Base-by-base conservation (phyloP, 2,797 vertebrate genomes). In the Chelon auratus region DNA sequence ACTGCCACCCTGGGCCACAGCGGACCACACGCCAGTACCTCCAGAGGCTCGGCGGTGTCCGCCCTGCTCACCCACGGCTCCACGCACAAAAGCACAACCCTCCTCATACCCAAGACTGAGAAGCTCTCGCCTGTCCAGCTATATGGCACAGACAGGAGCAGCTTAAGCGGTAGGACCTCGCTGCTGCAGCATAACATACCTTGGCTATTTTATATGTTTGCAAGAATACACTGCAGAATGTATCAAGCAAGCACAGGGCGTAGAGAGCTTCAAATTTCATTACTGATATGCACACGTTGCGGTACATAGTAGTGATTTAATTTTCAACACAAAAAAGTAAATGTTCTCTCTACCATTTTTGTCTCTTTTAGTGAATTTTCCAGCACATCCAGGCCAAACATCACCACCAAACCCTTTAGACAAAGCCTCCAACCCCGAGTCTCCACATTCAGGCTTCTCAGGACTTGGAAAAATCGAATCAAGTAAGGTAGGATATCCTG, bases 91-190 rank as follows among this genome's bases (percentile, higher is more conserved):
- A 45, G 53, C 51, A 57, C 89, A 2, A 60, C 93, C 0, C 92
- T 95, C 73, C 87, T 96, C 26, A 75, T 95, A 52, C 97, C 96
- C 76, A 99, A 99, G 91, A 94, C 90, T 0, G 97, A 99, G 89
- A 94, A 93, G 20, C 92, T 97, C 0, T 98, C 97, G 0, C 97
- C 97, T 0, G 94, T 95, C 0, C 94, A 92, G 0, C 82, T 90
- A 15, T 95, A 94, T 0, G n/a, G 80, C 62, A 90, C 94, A 62
- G 95, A 98, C 59, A 90, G 82, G 64, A 88, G 72, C 83, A 83
- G 72, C 78, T 69, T 93, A 61, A 86, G 89, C 62, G 92, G 94
- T 95, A 69, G 2, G 54, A 1, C 47, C 26, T 56, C 18, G 18
- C 10, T 52, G 22, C 55, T 66, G 22, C 22, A 33, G 22, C 26